Evolutionary conservation across 2,113 vertebrate genomes (phyloP).

Genomic region (Motacilla tschutschensis): DNA sequence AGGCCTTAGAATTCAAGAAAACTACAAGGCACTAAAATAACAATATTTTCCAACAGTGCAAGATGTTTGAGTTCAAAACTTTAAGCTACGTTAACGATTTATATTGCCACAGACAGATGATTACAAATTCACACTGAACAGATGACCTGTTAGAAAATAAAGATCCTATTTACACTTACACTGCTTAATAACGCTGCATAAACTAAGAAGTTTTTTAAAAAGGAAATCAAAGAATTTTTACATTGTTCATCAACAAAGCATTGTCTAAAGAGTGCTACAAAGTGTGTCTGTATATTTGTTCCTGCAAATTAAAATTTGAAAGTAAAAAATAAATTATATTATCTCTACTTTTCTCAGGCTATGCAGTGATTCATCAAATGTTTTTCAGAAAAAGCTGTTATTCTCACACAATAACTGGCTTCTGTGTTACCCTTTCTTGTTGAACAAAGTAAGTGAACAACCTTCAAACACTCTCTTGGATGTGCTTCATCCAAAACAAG

Average conservation of each 20-base stretch:
- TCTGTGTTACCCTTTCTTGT: background rate
- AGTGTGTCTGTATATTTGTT: background rate
- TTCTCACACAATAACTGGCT: background rate
- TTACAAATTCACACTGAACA: conserved; percentile 15
- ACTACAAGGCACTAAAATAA: background rate
- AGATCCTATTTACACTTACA: background rate
- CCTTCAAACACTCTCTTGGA: background rate
- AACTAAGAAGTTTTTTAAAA: background rate
- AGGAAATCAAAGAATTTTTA: background rate
- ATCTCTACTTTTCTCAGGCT: background rate
- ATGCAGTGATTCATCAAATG: background rate
- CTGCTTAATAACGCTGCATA: background rate
- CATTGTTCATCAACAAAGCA: background rate
- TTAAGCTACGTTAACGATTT: background rate
- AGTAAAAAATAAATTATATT: background rate
- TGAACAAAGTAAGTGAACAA: background rate
- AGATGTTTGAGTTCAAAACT: background rate
- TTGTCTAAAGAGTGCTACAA: background rate
- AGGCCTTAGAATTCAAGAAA: background rate
- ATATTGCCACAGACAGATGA: background rate
- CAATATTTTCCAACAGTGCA: background rate
- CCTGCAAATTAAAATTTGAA: background rate
- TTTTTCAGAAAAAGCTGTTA: background rate
- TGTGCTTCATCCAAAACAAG: background rate
- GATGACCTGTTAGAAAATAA: conserved; percentile 23